Base-by-base conservation (phyloP, 2,113 vertebrate genomes). In the Strix uralensis region DNA sequence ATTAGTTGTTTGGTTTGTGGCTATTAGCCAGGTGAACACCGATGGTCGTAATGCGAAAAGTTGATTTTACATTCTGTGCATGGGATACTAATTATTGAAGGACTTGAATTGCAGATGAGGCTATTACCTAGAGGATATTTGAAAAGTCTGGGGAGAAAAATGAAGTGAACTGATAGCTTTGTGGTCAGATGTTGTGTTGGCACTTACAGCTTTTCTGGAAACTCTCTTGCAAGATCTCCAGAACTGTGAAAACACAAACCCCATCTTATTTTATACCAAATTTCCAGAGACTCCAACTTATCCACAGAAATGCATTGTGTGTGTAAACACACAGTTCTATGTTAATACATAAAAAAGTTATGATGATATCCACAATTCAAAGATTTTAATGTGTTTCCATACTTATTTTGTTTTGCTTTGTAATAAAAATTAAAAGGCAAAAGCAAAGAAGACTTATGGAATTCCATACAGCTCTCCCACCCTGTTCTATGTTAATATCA, bases 191-290 rank as follows among this genome's bases (percentile, higher is more conserved):
- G 15, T 19, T 65, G 5, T 30, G 5, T 27, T 82, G 44, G 7
- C 4, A n/a, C 23, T 13, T 51, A 25, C 4, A 81, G 10, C 11
- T 52, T 78, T 79, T 61, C 29, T 52, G 26, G 10, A 61, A 15
- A 46, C 7, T 27, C 4, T 25, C 23, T 47, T 73, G 8, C 20
- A 29, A 57, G 15, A 42, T 49, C 15, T 86, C 9, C 13, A 52
- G 54, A 49, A 69, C 9, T 38, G 11, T 74, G 30, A 65, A 80
- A 92, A 42, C 30, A 44, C 20, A 58, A 66, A 72, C 26, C 8
- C 0, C 0, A 0, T 21, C 15, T 44, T 40, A 71, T 18, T 55
- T 59, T 72, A 36, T 25, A n/a, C 14, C 3, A 42, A 23, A 38
- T 54, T 65, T 90, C 21, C 13, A 38, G 38, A 19, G 5, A 29